Evolutionary conservation across 2,113 vertebrate species (phyloP).

Genomic region (Hyaena hyaena): DNA sequence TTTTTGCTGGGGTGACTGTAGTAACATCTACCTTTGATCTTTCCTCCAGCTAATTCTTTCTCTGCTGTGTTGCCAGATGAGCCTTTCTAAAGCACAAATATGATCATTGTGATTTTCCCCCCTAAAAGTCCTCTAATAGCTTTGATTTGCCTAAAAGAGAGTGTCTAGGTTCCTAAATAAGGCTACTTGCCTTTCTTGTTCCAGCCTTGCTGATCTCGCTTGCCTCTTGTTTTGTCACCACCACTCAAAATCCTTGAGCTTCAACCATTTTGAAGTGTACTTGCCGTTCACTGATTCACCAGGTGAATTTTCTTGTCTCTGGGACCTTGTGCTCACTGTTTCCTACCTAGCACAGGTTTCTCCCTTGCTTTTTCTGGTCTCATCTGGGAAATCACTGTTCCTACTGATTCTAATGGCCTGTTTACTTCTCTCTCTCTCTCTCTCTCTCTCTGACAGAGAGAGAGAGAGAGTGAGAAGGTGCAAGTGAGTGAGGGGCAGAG

Average conservation of each 20-base stretch:
- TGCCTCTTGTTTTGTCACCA: background rate
- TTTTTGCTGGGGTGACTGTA: constrained; percentile 8
- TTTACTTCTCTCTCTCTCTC: background rate
- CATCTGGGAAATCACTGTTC: constrained; percentile 1
- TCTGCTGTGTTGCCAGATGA: background rate
- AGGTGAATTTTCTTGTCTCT: background rate
- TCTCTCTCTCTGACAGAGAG: no score
- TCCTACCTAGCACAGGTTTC: background rate
- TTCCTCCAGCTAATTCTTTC: background rate
- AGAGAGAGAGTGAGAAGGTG: no score
- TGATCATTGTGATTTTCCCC: background rate
- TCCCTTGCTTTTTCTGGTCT: background rate
- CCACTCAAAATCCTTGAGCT: background rate
- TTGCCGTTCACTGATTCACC: background rate
- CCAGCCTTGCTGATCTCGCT: background rate
- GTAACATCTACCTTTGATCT: background rate
- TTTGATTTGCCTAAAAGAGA: background rate
- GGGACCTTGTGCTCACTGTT: background rate
- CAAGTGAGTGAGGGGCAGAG: no score
- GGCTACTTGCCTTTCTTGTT: background rate
- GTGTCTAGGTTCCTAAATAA: background rate
- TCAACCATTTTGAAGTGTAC: background rate
- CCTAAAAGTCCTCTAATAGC: background rate
- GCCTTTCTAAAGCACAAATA: background rate
- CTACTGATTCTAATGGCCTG: background rate